phyloP scores from a whole-genome alignment of 2,113 vertebrate species.

The Zonotrichia leucophrys region DNA sequence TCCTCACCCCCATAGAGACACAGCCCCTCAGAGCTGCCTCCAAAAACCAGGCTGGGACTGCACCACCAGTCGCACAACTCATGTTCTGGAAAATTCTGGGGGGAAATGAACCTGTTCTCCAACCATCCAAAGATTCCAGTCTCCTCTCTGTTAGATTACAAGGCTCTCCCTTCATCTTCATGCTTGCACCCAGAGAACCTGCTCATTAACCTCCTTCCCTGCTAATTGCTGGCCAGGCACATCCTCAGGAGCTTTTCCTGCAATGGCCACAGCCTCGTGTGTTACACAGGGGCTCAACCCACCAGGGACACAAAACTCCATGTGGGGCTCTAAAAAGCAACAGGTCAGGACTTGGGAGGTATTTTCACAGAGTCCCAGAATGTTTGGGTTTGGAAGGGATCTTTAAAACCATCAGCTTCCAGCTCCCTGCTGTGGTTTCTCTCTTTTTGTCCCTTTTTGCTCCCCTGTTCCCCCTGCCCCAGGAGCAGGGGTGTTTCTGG shows the following conservation, averaged over 20 bases:
- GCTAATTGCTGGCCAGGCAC: not conserved
- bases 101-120: not conserved
- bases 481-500: not conserved
- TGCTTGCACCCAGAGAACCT: not conserved
- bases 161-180: not conserved
- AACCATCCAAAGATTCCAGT: not conserved
- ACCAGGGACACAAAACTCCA: not conserved
- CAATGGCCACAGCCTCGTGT: accelerated
- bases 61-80: accelerated
- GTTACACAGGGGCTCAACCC: accelerated
- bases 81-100: not conserved
- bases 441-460: not conserved
- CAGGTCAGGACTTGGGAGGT: not conserved
- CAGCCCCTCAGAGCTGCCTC: not conserved
- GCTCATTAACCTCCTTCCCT: not conserved
- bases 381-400: not conserved
- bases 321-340: accelerated
- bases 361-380: not conserved
- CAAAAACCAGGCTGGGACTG: not conserved
- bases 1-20: accelerated
- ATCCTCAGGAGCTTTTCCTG: not conserved
- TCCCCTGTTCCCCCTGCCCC: not conserved
- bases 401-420: not conserved
- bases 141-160: not conserved
- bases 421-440: not conserved